A percentile compares a stretch with the other conserved stretches of the same genome.
These are phyloP conservation scores for Ridgeia piscesae DNA, from an alignment of 1,140 invertebrate genomes.

Conservation along the genomic window DNA sequence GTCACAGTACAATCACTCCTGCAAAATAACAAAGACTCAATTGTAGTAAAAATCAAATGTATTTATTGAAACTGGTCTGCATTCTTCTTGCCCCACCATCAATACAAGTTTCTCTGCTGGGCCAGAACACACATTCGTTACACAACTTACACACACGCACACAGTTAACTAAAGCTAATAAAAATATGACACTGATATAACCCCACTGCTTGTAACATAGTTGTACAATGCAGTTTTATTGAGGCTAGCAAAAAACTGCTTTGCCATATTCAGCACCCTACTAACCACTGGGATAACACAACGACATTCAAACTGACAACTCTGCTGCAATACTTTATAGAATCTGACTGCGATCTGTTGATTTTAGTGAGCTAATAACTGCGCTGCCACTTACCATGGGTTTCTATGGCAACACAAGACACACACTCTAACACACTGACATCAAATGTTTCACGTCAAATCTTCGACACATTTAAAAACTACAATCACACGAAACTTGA, in stretches of 20 bases:
- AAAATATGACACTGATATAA: too few species aligned
- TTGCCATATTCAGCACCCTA: background rate
- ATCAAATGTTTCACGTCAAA: background rate
- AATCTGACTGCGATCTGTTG: background rate
- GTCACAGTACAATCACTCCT: background rate
- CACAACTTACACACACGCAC: background rate
- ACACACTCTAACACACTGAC: background rate
- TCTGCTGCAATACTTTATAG: background rate
- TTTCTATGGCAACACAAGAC: background rate
- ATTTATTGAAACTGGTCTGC: background rate
- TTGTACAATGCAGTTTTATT: background rate
- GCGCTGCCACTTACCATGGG: background rate
- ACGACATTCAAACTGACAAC: background rate
- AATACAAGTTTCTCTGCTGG: background rate
- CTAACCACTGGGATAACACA: background rate
- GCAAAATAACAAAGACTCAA: background rate
- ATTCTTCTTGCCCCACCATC: background rate
- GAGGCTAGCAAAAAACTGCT: background rate
- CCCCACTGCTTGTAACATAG: too few species aligned
- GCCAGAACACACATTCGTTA: background rate
- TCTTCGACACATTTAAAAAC: background rate
- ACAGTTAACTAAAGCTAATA: too few species aligned
- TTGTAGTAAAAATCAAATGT: background rate
- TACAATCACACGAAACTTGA: background rate
- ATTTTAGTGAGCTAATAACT: background rate